Percentiles rank a stretch among this genome's conserved stretches.
phyloP scores from a whole-genome alignment of 2,797 vertebrate species.

The Syngnathus rostellatus region DNA sequence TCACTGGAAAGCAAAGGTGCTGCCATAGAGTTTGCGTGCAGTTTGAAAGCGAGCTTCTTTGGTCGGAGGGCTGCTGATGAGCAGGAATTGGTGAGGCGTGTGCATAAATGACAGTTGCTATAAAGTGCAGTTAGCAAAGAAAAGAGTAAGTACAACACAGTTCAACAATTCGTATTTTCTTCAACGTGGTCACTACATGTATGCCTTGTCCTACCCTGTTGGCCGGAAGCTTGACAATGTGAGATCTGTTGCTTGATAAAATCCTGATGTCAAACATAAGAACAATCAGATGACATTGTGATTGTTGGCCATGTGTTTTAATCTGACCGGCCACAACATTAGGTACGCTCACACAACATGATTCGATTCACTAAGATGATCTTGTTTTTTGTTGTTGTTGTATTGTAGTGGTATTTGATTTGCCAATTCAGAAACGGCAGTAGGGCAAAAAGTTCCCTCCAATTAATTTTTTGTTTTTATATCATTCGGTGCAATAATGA shows the following conservation, averaged over 20 bases:
- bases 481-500: too few species aligned
- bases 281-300: not conserved
- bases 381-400: not conserved
- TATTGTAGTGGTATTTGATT: too few species aligned
- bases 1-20: slow-evolving; percentile 98
- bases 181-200: not conserved
- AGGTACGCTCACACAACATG: not conserved
- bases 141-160: not conserved
- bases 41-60: slow-evolving; percentile 92
- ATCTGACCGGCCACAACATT: not conserved
- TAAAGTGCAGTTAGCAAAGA: slow-evolving; percentile 27
- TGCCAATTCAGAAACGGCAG: too few species aligned
- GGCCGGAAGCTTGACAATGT: slow-evolving; percentile 91
- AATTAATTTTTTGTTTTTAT: too few species aligned
- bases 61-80: slow-evolving; percentile 91
- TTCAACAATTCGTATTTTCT: not conserved
- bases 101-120: slow-evolving; percentile 98
- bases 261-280: slow-evolving; percentile 72
- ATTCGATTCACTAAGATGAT: not conserved
- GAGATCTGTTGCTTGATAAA: slow-evolving; percentile 93
- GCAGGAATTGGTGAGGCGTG: slow-evolving; percentile 94
- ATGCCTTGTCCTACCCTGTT: slow-evolving; percentile 74
- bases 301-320: too few species aligned
- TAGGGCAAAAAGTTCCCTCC: too few species aligned
- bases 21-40: slow-evolving; percentile 88